These are phyloP conservation scores for Microtus obscurus DNA, from an alignment of 2,797 vertebrate species.

Conservation along the genomic window DNA sequence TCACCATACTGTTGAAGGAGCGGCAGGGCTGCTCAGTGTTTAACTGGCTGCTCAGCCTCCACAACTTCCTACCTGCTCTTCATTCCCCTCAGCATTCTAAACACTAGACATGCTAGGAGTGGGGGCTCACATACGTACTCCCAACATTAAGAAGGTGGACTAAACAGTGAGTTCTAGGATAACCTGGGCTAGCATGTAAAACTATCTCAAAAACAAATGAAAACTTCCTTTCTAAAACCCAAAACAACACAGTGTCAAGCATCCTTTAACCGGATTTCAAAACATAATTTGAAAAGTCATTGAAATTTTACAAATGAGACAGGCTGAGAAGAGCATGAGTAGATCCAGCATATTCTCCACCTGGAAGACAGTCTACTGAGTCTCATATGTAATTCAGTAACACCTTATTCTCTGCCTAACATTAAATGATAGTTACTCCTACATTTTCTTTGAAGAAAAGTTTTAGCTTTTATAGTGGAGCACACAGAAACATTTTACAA, in stretches of 20 bases:
- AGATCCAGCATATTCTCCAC: not conserved
- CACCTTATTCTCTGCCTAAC: not conserved
- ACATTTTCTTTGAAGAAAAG: conserved; percentile 28
- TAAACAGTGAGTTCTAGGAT: not conserved
- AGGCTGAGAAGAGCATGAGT: not conserved
- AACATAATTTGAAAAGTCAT: conserved; percentile 43
- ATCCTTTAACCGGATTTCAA: conserved; percentile 14
- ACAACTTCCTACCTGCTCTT: conserved; percentile 38
- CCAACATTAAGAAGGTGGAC: not conserved
- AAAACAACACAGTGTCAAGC: conserved; percentile 43
- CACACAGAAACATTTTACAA: conserved; percentile 19
- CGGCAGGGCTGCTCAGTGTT: conserved; percentile 28
- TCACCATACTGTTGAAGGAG: not conserved
- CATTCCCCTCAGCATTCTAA: conserved; percentile 43
- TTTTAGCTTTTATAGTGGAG: conserved; percentile 21
- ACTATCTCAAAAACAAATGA: not conserved
- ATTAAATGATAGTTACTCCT: not conserved
- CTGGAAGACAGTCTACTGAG: not conserved
- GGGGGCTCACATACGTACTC: not conserved
- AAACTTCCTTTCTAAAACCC: conserved; percentile 1
- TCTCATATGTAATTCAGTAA: not conserved
- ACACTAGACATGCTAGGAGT: not conserved
- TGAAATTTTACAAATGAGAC: conserved; percentile 36
- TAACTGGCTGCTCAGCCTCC: conserved; percentile 55
- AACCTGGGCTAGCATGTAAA: not conserved